Base-by-base conservation (phyloP, 2,888 invertebrate species). In the Holacanthella duospinosa region DNA sequence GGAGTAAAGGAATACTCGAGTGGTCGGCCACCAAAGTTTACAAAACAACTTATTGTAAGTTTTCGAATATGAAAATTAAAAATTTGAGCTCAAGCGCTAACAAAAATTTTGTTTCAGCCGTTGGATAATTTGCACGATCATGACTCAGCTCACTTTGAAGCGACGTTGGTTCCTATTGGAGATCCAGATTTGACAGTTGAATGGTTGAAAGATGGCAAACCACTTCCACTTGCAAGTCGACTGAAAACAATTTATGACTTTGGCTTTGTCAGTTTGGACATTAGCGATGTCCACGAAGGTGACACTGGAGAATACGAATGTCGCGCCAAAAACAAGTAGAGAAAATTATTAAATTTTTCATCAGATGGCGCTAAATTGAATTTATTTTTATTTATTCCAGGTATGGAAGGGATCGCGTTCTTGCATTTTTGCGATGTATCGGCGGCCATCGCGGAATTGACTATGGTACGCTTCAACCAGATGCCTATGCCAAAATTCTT, bases 221-320 rank as follows among this genome's bases (percentile, higher is more conserved):
- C 92, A 0, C 79, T 99, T 71, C 84, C 89, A 63, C 90, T 93
- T 75, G 89, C 91, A 2, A 89, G 88, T 26, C 84, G 95, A 68
- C 92, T 93, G 74, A 93, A 94, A 79, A 89, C 89, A 67, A 90
- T 95, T 0, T 91, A 91, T 55, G 95, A 95, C 77, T 95, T 95
- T 75, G 95, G 95, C 58, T 95, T 91, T 76, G 93, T 94, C 16
- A 87, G 93, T 9, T 83, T 95, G 79, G 94, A 95, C 75, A 92
- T 95, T 74, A 87, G 93, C n/a, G 60, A 60, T 44, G 66, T 66
- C n/a, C 55, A 61, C n/a, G 55, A 64, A 25, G 62, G 63, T 55
- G 63, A 63, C 44, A 59, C 58, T 2, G 95, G 95, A 29, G 93
- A 93, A 80, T 93, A 93, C 74, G 86, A 92, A 12, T 95, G 95